Evolutionary conservation across 2,888 invertebrate species (phyloP).

Genomic region (Tubulanus polymorphus): DNA sequence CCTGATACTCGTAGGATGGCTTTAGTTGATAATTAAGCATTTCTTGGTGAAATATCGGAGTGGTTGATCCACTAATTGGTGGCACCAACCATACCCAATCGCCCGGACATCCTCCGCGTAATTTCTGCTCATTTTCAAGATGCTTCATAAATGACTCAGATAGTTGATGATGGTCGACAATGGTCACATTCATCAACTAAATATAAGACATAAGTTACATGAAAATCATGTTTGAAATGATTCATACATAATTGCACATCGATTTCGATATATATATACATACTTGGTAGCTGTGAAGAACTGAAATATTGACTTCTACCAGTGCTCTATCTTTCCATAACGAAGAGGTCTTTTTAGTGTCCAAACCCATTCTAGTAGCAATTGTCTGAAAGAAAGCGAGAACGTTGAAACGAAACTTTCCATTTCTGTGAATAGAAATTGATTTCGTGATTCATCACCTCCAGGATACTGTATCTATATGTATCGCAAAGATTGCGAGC

Average conservation of each 20-base stretch:
- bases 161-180: conserved; percentile 91
- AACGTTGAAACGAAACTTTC: too few relatives aligned
- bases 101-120: conserved; percentile 79
- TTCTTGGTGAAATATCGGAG: conserved; percentile 60
- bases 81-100: conserved; percentile 68
- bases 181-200: conserved; percentile 81
- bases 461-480: conserved; percentile 80
- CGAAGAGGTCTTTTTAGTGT: conserved; percentile 78
- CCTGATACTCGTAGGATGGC: conserved; percentile 83
- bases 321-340: conserved; percentile 91
- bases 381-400: conserved; percentile 35
- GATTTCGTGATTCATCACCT: too few relatives aligned
- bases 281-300: conserved; percentile 79
- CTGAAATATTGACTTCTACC: conserved; percentile 86
- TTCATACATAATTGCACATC: too few relatives aligned
- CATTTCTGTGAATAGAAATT: too few relatives aligned
- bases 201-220: too few relatives aligned
- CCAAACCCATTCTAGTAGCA: conserved; percentile 80
- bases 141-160: conserved; percentile 95
- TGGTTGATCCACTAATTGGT: conserved; percentile 59
- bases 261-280: too few relatives aligned
- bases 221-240: too few relatives aligned
- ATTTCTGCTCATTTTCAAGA: conserved; percentile 73
- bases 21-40: conserved; percentile 50
- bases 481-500: conserved; percentile 86